Base-by-base conservation (phyloP, 1,140 invertebrate species). In the Musca vetustissima region DNA sequence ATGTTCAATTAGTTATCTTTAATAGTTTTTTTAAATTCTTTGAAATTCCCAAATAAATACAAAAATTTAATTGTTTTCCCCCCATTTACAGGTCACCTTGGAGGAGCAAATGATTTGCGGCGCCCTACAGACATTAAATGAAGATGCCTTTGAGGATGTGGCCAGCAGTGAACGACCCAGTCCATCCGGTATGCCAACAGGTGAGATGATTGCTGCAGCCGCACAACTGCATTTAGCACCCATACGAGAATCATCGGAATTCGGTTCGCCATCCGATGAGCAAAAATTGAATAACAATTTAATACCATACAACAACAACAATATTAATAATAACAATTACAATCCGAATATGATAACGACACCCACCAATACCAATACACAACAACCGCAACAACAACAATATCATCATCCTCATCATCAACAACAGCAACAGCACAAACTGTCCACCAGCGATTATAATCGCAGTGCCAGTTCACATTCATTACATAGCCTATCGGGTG, bases 91-190 rank as follows among this genome's bases (percentile, higher is more conserved):
- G 94, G 93, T 97, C 43, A 95, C 94, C 0, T 84, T 97, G 70
- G 94, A 97, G 83, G 93, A 96, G 77, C 93, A 95, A 83, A 94
- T 96, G 92, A 96, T 97, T 73, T 94, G 93, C 80, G 94, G 94
- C 68, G 94, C 93, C 1, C 83, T 97, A 36, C 93, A 96, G 83
- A 94, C 94, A 0, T 85, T 97, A 4, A 96, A 95, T 78, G 94
- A 96, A 85, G 94, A 96, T 83, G 94, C 94, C 0, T 89, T 91
- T 81, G 94, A 96, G 84, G 94, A 96, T 84, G 91, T 93, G 21
- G 79, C 92, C 66, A 84, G 84, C 72, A 85, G 85, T 71, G 86
- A 87, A 71, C 72, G 77, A 24, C 84, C 84, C 28, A 81, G 80
- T 72, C 81, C 82, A 57, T 77, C 84, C 81, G 84, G 84, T 81